Evolutionary conservation across 1,140 invertebrate genomes (phyloP).

Genomic region (Trachymyrmex septentrionalis): DNA sequence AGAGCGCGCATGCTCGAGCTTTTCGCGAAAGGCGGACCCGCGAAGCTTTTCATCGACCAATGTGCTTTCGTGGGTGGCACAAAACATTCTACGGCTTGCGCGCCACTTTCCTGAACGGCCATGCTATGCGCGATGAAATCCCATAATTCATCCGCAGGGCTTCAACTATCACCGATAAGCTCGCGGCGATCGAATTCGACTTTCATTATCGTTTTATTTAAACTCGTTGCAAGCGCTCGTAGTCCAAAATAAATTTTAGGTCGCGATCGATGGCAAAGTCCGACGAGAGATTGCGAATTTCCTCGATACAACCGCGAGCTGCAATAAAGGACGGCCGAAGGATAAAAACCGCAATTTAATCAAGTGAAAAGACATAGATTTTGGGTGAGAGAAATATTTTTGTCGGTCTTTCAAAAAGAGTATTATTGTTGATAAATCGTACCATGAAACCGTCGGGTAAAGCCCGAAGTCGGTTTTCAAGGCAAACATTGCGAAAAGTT

Average conservation of each 20-base stretch:
- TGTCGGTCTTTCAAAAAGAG: neutral
- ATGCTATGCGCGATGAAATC: slow-evolving; percentile 58
- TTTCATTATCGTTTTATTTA: slow-evolving; percentile 70
- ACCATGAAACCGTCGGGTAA: neutral
- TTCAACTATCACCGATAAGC: slow-evolving; percentile 69
- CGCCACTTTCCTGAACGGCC: slow-evolving; percentile 70
- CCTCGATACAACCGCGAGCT: slow-evolving; percentile 29
- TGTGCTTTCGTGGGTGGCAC: slow-evolving; percentile 72
- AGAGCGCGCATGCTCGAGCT: slow-evolving; percentile 73
- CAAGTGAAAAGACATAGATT: neutral
- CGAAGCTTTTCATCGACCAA: slow-evolving; percentile 73
- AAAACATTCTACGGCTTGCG: slow-evolving; percentile 55
- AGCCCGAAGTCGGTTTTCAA: slow-evolving; percentile 3
- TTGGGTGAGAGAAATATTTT: neutral
- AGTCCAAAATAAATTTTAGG: slow-evolving; percentile 65
- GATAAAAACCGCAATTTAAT: slow-evolving; percentile 14
- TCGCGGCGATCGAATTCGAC: slow-evolving; percentile 59
- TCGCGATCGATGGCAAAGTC: slow-evolving; percentile 46
- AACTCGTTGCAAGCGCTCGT: slow-evolving; percentile 38
- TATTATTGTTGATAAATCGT: neutral
- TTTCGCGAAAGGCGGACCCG: slow-evolving; percentile 73
- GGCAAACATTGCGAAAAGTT: slow-evolving; percentile 49
- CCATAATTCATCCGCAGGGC: slow-evolving; percentile 67
- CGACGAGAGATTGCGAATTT: neutral
- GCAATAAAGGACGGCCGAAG: neutral